Evolutionary conservation across 2,888 invertebrate genomes (phyloP), one percentile per base, ranked within the genome.

Genomic region (Barypeithes pellucidus): DNA sequence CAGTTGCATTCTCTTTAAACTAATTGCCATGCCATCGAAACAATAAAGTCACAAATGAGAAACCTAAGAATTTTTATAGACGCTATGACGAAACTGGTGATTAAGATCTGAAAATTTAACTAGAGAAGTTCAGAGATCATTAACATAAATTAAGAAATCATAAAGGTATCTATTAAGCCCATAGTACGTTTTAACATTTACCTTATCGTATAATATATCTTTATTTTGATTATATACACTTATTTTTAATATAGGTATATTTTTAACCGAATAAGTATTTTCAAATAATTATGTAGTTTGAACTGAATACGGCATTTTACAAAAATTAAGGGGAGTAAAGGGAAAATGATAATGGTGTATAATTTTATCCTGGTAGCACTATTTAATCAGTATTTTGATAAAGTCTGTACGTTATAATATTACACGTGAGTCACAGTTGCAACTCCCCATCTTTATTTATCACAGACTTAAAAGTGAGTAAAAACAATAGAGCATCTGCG

Each of bases 21-120:
- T 20, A 63, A 52, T 52, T 16, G 52, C 22, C 52, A 52, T 50
- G 63, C 29, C 33, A 18, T 45, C 29, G 18, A 63, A 63, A 66
- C 65, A 39, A 66, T 52, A 66, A 66, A 52, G 43, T 9, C 24
- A 20, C 29, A 45, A 63, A 63, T 62, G 39, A 41, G 41, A 33
- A 62, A 41, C 39, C 2, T 22, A 22, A 52, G 54, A 62, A 69
- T 54, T 62, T 69, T 69, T 69, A 69, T 52, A 16, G 62, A 11
- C 39, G 52, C 18, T 41, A 43, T 61, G 50, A 43, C 16, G 60
- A 61, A 61, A 68, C 47, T 14, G 12, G 22, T 24, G 69, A 69
- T 62, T 62, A 52, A 62, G 29, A 61, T 62, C 62, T 57, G 43
- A 41, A 29, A 50, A 33, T 22, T 47, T 65, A 45, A 41, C 41